These are phyloP conservation scores for Nezara viridula DNA, from an alignment of 2,888 invertebrate species.

Conservation along the genomic window DNA sequence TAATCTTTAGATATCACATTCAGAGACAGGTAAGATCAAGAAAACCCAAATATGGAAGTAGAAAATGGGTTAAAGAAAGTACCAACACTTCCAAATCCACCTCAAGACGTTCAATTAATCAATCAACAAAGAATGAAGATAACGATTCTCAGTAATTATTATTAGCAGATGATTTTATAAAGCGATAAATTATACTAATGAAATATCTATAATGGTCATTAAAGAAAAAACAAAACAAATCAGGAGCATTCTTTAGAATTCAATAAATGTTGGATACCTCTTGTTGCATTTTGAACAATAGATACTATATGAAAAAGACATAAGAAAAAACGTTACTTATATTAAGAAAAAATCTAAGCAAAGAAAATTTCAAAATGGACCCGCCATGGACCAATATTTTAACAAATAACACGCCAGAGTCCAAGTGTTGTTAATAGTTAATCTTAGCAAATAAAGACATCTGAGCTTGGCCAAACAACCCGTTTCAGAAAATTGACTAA, in stretches of 20 bases:
- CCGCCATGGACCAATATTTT: background rate
- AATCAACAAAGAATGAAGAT: background rate
- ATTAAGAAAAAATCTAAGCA: no score
- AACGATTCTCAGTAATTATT: background rate
- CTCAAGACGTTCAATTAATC: background rate
- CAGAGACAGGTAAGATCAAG: background rate
- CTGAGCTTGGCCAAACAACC: background rate
- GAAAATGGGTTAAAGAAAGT: background rate
- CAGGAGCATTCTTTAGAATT: no score
- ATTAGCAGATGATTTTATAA: no score
- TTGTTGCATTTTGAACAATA: background rate
- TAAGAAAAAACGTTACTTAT: background rate
- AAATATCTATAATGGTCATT: no score
- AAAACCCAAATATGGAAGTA: background rate
- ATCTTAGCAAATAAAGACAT: background rate
- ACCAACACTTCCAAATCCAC: background rate
- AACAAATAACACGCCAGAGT: background rate
- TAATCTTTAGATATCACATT: background rate
- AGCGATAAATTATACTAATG: no score
- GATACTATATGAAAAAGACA: background rate
- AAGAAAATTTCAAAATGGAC: background rate
- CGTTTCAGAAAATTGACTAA: no score
- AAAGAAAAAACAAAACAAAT: no score
- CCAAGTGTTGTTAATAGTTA: background rate
- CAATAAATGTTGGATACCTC: no score